Evolutionary conservation across 2,888 invertebrate genomes (phyloP).

Genomic region (Chalcosyrphus nemorum): DNA sequence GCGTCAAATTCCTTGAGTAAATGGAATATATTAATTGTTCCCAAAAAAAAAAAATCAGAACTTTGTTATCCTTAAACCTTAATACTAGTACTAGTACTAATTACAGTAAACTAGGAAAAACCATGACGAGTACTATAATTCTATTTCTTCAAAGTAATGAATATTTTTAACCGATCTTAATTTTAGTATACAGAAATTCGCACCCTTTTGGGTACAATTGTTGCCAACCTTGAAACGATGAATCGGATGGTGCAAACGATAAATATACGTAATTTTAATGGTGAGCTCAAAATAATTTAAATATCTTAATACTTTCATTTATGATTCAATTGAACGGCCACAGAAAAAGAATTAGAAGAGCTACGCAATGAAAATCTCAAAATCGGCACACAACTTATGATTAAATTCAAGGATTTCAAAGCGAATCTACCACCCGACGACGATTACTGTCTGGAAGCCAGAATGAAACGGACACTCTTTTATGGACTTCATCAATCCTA

Average conservation of each 20-base stretch:
- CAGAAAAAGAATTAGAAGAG: conserved; percentile 81
- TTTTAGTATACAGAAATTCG: conserved; percentile 80
- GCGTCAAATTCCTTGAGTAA: no score
- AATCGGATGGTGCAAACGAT: conserved; percentile 80
- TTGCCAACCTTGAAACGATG: conserved; percentile 80
- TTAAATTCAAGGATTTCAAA: conserved; percentile 80
- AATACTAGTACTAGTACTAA: no score
- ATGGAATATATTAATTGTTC: no score
- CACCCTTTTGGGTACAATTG: conserved; percentile 78
- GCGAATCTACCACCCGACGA: conserved; percentile 78
- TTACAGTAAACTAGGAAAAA: no score
- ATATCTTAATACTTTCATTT: background rate
- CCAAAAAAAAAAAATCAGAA: no score
- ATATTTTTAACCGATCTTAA: background rate
- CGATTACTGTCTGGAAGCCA: conserved; percentile 80
- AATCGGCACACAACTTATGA: conserved; percentile 80
- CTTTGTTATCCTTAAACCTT: no score
- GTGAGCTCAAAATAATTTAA: conserved; percentile 74
- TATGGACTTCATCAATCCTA: conserved; percentile 81
- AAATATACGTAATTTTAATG: conserved; percentile 79
- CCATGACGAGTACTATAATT: no score
- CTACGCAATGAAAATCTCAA: conserved; percentile 80
- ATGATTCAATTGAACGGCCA: background rate
- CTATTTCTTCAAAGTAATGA: no score
- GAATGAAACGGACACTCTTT: conserved; percentile 81